phyloP scores from a whole-genome alignment of 92 coral and sea anemone genomes.

The Epizoanthus illoricatus region DNA sequence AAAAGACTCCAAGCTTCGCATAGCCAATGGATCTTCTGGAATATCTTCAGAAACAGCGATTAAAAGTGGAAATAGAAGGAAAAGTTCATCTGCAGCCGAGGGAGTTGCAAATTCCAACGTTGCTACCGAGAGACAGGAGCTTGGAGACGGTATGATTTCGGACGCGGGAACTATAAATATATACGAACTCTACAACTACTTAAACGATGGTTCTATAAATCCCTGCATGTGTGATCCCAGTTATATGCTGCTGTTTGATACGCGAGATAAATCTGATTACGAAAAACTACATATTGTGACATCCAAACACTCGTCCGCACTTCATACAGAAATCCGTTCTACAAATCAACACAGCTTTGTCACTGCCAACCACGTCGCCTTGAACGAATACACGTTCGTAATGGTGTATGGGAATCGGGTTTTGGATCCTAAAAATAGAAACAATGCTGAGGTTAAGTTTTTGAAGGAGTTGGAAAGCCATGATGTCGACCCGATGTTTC shows the following conservation, averaged over 20 bases:
- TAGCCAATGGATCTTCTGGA: conserved; percentile 1
- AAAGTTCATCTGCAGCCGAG: neutral
- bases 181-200: conserved; percentile 82
- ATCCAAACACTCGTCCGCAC: conserved; percentile 58
- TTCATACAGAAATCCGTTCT: conserved; percentile 67
- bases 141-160: conserved; percentile 23
- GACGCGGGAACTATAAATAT: conserved; percentile 50
- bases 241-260: conserved; percentile 82
- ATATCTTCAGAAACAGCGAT: neutral
- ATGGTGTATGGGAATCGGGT: conserved; percentile 77
- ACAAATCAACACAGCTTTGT: conserved; percentile 58
- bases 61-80: neutral
- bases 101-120: conserved; percentile 68
- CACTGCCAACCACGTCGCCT: conserved; percentile 42
- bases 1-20: neutral
- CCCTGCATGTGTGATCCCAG: conserved; percentile 87
- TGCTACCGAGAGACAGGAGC: conserved; percentile 43
- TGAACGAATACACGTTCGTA: conserved; percentile 80
- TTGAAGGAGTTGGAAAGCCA: conserved; percentile 67
- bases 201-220: conserved; percentile 85
- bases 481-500: conserved; percentile 69
- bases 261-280: conserved; percentile 60
- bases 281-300: conserved; percentile 73
- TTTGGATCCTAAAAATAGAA: conserved; percentile 32
- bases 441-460: conserved; percentile 62